Conservation (phyloP, 2,888 invertebrate species). For the Xylota segnis region DNA sequence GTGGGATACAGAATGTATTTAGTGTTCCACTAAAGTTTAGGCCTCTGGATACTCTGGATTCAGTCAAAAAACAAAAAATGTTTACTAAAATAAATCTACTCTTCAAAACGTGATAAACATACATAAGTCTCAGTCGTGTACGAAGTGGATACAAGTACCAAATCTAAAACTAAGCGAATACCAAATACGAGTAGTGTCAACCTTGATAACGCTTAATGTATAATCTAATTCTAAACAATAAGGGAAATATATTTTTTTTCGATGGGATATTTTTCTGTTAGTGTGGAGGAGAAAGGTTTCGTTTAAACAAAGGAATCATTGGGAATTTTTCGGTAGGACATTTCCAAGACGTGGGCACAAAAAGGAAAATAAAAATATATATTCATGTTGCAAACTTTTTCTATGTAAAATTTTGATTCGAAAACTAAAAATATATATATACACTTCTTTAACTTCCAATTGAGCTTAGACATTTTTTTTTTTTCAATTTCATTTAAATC, state of each 20-base stretch:
- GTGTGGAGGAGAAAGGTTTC: slow-evolving; percentile 67
- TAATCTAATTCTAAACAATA: slow-evolving; percentile 68
- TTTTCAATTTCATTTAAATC: slow-evolving; percentile 20
- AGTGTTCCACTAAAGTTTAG: no score
- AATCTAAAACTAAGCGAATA: not conserved
- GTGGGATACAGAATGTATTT: no score
- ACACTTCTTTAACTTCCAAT: slow-evolving; percentile 58
- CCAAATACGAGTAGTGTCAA: not conserved
- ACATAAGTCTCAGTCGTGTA: not conserved
- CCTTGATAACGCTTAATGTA: not conserved
- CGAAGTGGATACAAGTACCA: not conserved
- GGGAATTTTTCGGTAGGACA: slow-evolving; percentile 78
- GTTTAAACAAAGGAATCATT: slow-evolving; percentile 81
- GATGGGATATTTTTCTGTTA: slow-evolving; percentile 26
- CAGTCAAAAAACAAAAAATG: not conserved
- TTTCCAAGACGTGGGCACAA: slow-evolving; percentile 84
- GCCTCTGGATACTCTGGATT: no score
- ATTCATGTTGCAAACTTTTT: slow-evolving; percentile 77
- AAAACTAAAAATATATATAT: slow-evolving; percentile 61
- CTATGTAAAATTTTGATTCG: slow-evolving; percentile 58
- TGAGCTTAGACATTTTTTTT: slow-evolving; percentile 25
- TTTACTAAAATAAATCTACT: slow-evolving; percentile 2
- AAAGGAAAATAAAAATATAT: slow-evolving; percentile 80
- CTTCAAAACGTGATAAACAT: not conserved
- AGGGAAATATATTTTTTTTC: slow-evolving; percentile 35